These are phyloP conservation scores for Lasioglossum pauxillum DNA, from an alignment of 2,888 invertebrate species.

Conservation along the genomic window DNA sequence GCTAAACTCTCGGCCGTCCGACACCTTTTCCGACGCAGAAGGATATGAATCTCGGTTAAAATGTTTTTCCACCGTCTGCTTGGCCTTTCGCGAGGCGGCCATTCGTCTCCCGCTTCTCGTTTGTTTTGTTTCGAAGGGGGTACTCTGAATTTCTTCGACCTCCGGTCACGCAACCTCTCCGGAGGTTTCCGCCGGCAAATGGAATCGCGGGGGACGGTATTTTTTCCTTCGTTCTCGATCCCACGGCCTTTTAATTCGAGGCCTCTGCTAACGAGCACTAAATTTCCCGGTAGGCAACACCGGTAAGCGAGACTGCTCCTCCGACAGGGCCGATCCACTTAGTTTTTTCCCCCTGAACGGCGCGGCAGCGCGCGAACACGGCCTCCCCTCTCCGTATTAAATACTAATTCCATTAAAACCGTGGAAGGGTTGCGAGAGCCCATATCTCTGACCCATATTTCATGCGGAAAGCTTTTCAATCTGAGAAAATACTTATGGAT, in stretches of 20 bases:
- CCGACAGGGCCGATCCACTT: conserved; percentile 75
- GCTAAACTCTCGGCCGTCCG: not conserved
- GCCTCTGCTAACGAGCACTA: conserved; percentile 66
- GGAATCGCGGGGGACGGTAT: conserved; percentile 48
- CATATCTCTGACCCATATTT: conserved; percentile 84
- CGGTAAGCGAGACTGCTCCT: conserved; percentile 58
- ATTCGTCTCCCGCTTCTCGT: not conserved
- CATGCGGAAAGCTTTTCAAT: conserved; percentile 82
- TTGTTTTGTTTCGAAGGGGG: conserved; percentile 43
- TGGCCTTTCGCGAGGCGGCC: not conserved
- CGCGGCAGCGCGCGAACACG: conserved; percentile 56
- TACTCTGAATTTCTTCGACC: not conserved
- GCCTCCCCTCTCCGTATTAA: conserved; percentile 77
- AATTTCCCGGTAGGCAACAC: conserved; percentile 69
- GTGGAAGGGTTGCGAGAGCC: conserved; percentile 81
- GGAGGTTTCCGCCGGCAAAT: conserved; percentile 30
- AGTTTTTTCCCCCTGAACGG: conserved; percentile 74
- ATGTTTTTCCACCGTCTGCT: conserved; percentile 25
- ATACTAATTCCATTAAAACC: conserved; percentile 84
- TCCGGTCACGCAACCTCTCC: not conserved
- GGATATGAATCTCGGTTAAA: conserved; percentile 8
- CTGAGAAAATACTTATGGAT: conserved; percentile 78
- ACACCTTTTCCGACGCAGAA: not conserved
- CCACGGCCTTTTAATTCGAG: conserved; percentile 61
- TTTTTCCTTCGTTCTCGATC: conserved; percentile 43